Evolutionary conservation across 2,797 vertebrate genomes (phyloP).

Genomic region (Allobates femoralis): DNA sequence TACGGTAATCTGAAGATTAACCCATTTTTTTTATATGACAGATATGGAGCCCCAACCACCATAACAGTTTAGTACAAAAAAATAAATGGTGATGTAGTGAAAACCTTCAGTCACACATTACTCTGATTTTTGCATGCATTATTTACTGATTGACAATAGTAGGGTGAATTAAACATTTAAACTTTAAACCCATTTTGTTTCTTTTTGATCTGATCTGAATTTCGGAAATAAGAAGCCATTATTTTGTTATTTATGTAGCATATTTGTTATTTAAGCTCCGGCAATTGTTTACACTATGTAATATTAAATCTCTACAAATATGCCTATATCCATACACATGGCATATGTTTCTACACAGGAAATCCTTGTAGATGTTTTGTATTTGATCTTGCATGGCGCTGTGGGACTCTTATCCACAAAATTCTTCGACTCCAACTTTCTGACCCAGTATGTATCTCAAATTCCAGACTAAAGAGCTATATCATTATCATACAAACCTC

Average conservation of each 20-base stretch:
- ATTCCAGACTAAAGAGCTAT: constrained; percentile 50
- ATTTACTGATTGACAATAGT: too few species aligned
- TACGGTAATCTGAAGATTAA: too few species aligned
- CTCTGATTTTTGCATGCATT: too few species aligned
- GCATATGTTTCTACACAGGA: constrained; percentile 43
- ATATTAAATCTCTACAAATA: neutral
- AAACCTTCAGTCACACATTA: too few species aligned
- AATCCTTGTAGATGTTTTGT: constrained; percentile 35
- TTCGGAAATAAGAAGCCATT: neutral
- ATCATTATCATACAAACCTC: constrained; percentile 50
- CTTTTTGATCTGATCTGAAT: neutral
- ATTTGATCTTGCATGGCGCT: constrained; percentile 45
- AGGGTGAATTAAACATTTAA: too few species aligned
- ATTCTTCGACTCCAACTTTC: constrained; percentile 18
- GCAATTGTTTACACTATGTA: neutral
- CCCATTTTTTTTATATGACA: too few species aligned
- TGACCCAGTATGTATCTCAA: constrained; percentile 52
- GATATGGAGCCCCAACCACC: too few species aligned
- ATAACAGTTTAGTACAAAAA: too few species aligned
- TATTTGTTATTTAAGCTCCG: neutral
- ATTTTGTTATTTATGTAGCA: neutral
- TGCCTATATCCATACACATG: constrained; percentile 18
- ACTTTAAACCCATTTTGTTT: too few species aligned
- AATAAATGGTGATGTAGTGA: too few species aligned
- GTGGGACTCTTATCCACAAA: constrained; percentile 31